phyloP scores from a whole-genome alignment of 2,113 vertebrate species.

The Pelmatolapia mariae region DNA sequence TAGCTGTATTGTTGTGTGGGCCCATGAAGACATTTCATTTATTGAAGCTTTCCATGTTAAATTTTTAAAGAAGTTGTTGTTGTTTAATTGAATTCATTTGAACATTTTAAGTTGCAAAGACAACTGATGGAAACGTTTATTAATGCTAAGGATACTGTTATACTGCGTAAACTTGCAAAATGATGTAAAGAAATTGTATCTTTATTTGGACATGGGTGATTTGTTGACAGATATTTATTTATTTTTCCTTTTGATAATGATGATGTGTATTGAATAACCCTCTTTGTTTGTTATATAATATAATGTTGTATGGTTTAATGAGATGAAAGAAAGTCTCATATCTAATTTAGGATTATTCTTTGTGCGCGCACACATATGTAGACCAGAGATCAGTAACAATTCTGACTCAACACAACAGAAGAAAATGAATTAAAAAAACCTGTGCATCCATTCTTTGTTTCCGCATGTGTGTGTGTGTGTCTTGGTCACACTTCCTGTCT shows the following conservation, averaged over 20 bases:
- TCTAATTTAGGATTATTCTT: neutral
- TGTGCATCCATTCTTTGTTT: neutral
- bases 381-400: neutral
- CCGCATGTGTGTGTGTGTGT: neutral
- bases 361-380: neutral
- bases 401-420: neutral
- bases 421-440: neutral
- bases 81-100: neutral
- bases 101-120: neutral
- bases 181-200: neutral
- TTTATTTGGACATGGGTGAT: neutral
- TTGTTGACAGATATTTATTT: neutral
- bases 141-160: neutral
- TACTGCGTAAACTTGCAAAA: neutral
- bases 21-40: too few species aligned
- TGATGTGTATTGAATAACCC: neutral
- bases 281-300: neutral
- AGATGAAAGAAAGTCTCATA: neutral
- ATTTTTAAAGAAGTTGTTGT: neutral
- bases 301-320: neutral
- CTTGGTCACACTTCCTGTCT: slow-evolving; percentile 1
- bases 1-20: too few species aligned
- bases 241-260: neutral
- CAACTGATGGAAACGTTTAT: neutral
- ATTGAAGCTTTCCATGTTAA: too few species aligned